phyloP scores from a whole-genome alignment of 2,113 vertebrate species.

The Pelodiscus sinensis region DNA sequence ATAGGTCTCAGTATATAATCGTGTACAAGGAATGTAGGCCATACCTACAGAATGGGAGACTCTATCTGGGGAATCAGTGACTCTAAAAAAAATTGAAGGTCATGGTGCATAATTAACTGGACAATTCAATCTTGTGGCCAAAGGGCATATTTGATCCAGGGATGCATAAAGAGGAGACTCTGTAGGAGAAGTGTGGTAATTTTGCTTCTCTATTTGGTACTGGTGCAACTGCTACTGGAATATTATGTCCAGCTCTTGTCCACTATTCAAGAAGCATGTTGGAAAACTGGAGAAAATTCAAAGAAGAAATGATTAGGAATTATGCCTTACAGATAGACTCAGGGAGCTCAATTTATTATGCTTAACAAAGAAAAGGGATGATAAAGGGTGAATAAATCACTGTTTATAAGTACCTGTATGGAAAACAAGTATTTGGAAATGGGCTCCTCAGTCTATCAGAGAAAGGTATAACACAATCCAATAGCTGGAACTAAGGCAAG shows the following conservation, averaged over 20 bases:
- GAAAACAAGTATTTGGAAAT: neutral
- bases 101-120: neutral
- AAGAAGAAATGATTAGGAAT: neutral
- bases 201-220: neutral
- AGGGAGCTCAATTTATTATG: neutral
- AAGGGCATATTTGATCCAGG: neutral
- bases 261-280: neutral
- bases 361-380: neutral
- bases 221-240: neutral
- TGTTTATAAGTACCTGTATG: neutral
- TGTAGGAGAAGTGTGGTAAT: neutral
- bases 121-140: neutral
- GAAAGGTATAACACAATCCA: no score
- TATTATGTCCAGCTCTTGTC: neutral
- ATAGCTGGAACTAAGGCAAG: no score
- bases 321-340: neutral
- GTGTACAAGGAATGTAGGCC: neutral
- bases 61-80: neutral
- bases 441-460: no score
- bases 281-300: neutral
- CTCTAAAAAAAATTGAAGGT: neutral
- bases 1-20: neutral
- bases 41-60: neutral
- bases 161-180: neutral
- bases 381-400: neutral